Evolutionary conservation across 2,888 invertebrate species (phyloP).

Genomic region (Idaea aversata): DNA sequence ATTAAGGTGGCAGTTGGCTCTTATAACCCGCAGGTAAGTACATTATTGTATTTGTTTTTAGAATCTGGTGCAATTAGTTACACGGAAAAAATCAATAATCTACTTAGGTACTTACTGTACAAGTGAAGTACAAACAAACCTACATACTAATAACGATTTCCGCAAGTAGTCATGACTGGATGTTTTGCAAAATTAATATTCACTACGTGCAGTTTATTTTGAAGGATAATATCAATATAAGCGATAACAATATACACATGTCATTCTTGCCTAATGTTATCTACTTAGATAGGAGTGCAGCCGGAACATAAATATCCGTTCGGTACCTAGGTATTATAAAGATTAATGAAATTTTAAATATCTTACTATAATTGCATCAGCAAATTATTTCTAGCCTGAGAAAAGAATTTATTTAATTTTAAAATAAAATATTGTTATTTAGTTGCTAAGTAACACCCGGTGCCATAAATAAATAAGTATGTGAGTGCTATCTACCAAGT

Average conservation of each 20-base stretch:
- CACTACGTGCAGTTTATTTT: not conserved
- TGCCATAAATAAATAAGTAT: not conserved
- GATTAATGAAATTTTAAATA: no score
- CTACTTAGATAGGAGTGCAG: not conserved
- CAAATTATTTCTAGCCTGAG: no score
- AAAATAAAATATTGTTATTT: not conserved
- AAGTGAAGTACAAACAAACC: not conserved
- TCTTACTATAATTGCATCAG: no score
- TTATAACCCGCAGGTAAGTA: no score
- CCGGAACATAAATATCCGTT: not conserved
- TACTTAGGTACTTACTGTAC: no score
- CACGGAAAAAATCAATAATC: no score
- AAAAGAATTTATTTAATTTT: not conserved
- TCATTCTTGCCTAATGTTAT: not conserved
- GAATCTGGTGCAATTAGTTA: no score
- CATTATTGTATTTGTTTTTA: no score
- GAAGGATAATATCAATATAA: not conserved
- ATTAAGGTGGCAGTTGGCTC: no score
- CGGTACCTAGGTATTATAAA: no score
- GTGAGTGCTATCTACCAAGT: not conserved
- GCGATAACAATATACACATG: not conserved
- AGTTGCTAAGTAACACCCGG: not conserved
- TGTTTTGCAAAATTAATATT: not conserved
- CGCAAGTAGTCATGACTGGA: not conserved
- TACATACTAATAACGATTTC: not conserved